phyloP scores from a whole-genome alignment of 2,888 invertebrate species.

The Sialis lutaria region DNA sequence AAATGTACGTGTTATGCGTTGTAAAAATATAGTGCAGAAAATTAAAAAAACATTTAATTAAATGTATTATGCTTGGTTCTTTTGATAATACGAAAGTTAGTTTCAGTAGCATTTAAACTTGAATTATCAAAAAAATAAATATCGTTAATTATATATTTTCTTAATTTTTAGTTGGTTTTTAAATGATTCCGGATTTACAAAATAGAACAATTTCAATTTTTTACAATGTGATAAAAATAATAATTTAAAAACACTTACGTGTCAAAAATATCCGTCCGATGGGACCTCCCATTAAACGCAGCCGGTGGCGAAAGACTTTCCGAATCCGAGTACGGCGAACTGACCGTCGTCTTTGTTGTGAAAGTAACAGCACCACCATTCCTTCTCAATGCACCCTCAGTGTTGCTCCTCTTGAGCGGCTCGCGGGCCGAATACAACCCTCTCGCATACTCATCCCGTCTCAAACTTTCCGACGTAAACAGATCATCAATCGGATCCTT shows the following conservation, averaged over 20 bases:
- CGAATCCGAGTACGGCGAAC: constrained; percentile 24
- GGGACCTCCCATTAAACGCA: constrained; percentile 14
- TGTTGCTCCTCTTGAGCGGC: constrained; percentile 23
- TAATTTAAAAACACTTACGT: constrained; percentile 26
- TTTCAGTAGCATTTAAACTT: too few relatives aligned
- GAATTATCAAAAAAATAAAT: too few relatives aligned
- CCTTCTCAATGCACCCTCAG: constrained; percentile 22
- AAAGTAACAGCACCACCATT: constrained; percentile 15
- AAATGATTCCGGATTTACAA: too few relatives aligned
- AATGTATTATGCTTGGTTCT: too few relatives aligned
- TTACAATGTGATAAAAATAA: not conserved
- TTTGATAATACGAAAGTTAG: too few relatives aligned
- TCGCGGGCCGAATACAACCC: constrained; percentile 15
- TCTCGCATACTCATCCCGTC: constrained; percentile 15
- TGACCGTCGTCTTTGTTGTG: constrained; percentile 16
- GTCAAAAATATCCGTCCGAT: constrained; percentile 27
- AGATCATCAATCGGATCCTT: constrained; percentile 25
- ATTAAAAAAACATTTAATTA: too few relatives aligned
- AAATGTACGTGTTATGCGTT: too few relatives aligned
- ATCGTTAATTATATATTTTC: too few relatives aligned
- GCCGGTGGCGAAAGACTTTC: constrained; percentile 25
- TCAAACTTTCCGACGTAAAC: constrained; percentile 22
- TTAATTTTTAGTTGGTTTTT: too few relatives aligned
- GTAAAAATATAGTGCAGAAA: too few relatives aligned
- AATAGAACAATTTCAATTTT: not conserved